These are phyloP conservation scores for Cyrtonyx montezumae DNA, from an alignment of 2,113 vertebrate species.

Conservation along the genomic window DNA sequence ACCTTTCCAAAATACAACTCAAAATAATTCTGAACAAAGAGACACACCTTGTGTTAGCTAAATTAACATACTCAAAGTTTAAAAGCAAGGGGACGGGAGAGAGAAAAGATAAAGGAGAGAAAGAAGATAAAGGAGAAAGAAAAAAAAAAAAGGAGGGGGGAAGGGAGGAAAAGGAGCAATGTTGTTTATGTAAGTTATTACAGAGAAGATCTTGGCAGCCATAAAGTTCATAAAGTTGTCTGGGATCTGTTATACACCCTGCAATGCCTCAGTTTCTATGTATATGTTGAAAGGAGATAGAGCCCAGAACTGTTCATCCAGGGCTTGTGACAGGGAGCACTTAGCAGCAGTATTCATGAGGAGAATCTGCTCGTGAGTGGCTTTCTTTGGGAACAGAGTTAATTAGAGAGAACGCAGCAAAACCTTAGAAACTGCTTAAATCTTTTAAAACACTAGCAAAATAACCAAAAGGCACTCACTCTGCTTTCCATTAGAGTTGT, in stretches of 20 bases:
- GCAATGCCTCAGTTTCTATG: not conserved
- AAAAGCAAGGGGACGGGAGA: not conserved
- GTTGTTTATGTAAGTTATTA: not conserved
- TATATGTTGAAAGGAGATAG: not conserved
- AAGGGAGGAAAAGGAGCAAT: rapidly evolving
- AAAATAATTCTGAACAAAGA: not conserved
- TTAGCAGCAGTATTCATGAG: not conserved
- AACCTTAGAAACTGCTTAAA: not conserved
- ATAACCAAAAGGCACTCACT: not conserved
- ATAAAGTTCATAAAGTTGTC: not conserved
- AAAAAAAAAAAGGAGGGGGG: not conserved
- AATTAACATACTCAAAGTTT: not conserved
- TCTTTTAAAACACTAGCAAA: not conserved
- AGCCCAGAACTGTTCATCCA: not conserved
- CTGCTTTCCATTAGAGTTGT: not conserved
- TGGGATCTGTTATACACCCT: not conserved
- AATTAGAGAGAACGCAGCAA: not conserved
- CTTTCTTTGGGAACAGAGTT: not conserved
- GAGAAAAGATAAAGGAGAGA: not conserved
- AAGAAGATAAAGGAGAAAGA: not conserved
- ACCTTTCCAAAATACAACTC: not conserved
- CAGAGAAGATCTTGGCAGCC: not conserved
- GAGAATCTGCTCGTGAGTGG: not conserved
- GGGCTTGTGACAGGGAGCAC: not conserved
- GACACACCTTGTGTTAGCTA: not conserved